phyloP scores from a whole-genome alignment of 2,888 invertebrate species.

The Caenorhabditis macrosperma region DNA sequence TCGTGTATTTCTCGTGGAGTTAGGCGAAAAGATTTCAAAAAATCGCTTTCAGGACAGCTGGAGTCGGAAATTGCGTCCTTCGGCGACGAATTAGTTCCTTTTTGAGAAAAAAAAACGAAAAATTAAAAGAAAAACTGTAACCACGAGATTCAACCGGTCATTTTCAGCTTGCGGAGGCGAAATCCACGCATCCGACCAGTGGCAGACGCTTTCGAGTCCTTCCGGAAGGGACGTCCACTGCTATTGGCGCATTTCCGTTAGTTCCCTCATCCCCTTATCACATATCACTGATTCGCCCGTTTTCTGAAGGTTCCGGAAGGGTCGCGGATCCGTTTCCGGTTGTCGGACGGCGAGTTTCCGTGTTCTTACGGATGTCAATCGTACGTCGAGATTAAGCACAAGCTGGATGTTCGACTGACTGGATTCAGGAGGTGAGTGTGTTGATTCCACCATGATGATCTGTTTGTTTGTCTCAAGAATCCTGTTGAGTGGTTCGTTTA shows the following conservation, averaged over 20 bases:
- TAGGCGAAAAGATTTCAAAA: too few relatives aligned
- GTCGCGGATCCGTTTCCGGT: conserved; percentile 77
- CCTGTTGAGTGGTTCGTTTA: not conserved
- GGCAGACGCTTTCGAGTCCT: conserved; percentile 78
- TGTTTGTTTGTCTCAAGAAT: not conserved
- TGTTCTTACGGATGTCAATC: conserved; percentile 80
- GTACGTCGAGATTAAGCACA: conserved; percentile 80
- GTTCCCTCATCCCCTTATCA: not conserved
- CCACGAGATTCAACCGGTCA: too few relatives aligned
- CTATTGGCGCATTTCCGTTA: conserved; percentile 79
- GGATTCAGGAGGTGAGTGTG: conserved; percentile 77
- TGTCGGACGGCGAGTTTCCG: conserved; percentile 80
- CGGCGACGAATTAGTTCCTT: too few relatives aligned
- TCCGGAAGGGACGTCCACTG: conserved; percentile 76
- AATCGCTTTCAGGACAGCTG: too few relatives aligned
- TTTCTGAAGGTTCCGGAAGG: conserved; percentile 75
- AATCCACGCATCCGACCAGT: conserved; percentile 76
- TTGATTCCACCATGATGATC: too few relatives aligned
- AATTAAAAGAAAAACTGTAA: too few relatives aligned
- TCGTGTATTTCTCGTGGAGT: too few relatives aligned
- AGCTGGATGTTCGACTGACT: conserved; percentile 78
- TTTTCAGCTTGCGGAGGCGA: conserved; percentile 77
- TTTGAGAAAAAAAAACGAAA: too few relatives aligned
- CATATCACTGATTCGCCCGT: too few relatives aligned
- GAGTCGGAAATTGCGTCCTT: too few relatives aligned